phyloP scores from a whole-genome alignment of 2,797 vertebrate species.

The Protonibea diacanthus region DNA sequence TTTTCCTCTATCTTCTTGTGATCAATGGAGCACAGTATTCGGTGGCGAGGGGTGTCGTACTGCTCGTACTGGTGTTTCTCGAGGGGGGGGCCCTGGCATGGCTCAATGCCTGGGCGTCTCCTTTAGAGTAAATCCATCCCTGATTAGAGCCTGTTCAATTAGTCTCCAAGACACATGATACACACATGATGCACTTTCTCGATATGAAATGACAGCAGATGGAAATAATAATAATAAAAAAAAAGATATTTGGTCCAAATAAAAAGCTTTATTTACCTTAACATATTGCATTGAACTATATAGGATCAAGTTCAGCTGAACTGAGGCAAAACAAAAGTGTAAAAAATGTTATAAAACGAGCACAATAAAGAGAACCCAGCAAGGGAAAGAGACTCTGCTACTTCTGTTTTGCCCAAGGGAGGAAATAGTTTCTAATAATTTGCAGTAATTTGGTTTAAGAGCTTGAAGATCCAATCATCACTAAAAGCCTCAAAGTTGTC shows the following conservation, averaged over 20 bases:
- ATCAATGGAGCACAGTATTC: constrained; percentile 73
- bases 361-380: background rate
- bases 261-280: constrained; percentile 2
- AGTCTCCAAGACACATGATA: constrained; percentile 32
- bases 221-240: constrained; percentile 18
- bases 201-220: constrained; percentile 5
- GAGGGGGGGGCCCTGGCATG: constrained; percentile 36
- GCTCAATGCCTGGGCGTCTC: constrained; percentile 50
- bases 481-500: no score
- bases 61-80: constrained; percentile 63
- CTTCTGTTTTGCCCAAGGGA: no score
- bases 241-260: constrained; percentile 19
- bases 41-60: constrained; percentile 48
- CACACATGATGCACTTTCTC: constrained; percentile 1
- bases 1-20: constrained; percentile 60
- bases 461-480: no score
- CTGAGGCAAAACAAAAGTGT: background rate
- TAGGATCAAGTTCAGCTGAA: background rate
- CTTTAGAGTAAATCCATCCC: constrained; percentile 46
- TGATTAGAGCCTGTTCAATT: constrained; percentile 53
- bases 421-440: no score
- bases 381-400: no score
- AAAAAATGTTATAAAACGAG: background rate
- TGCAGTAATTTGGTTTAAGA: no score
- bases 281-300: background rate